A percentile compares a stretch with the other conserved stretches of the same genome.
These are phyloP conservation scores for Ophiothrix spiculata DNA, from an alignment of 35 echinoderm and acorn worm species.

Conservation along the genomic window DNA sequence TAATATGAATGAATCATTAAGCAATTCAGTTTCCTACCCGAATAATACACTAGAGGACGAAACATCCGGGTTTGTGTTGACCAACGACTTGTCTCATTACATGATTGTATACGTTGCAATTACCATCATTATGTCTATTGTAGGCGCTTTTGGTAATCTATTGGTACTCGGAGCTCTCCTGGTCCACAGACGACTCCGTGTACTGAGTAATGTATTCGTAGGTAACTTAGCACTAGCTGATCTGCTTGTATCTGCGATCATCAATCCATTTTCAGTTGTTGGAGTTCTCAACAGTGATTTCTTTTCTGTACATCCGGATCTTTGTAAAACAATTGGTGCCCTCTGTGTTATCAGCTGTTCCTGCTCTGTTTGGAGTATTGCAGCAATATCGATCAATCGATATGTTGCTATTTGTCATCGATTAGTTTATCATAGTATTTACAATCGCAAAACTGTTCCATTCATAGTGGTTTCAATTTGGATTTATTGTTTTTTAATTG, in stretches of 20 bases:
- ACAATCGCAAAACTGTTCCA: conserved; percentile 38
- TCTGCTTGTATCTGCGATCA: conserved; percentile 51
- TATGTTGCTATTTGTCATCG: conserved; percentile 60
- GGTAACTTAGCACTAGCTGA: conserved; percentile 70
- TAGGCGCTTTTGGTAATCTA: conserved; percentile 32
- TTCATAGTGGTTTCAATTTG: background rate
- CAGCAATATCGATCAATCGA: conserved; percentile 50
- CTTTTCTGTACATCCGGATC: conserved; percentile 30
- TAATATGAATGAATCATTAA: no score
- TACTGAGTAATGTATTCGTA: conserved; percentile 54
- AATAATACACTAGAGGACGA: no score
- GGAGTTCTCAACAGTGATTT: conserved; percentile 52
- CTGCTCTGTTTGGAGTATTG: conserved; percentile 60
- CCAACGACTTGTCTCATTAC: no score
- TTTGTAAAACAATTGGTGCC: conserved; percentile 68
- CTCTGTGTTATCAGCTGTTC: conserved; percentile 68
- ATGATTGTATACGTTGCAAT: no score
- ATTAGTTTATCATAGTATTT: conserved; percentile 35
- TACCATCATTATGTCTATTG: no score
- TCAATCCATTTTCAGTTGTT: conserved; percentile 52
- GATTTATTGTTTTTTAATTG: background rate
- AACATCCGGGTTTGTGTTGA: no score
- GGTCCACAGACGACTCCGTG: conserved; percentile 44
- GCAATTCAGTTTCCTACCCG: no score
- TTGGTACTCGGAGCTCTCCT: conserved; percentile 63